These are phyloP conservation scores for Apodemus agrarius DNA, from an alignment of 2,797 vertebrate species.

Conservation along the genomic window DNA sequence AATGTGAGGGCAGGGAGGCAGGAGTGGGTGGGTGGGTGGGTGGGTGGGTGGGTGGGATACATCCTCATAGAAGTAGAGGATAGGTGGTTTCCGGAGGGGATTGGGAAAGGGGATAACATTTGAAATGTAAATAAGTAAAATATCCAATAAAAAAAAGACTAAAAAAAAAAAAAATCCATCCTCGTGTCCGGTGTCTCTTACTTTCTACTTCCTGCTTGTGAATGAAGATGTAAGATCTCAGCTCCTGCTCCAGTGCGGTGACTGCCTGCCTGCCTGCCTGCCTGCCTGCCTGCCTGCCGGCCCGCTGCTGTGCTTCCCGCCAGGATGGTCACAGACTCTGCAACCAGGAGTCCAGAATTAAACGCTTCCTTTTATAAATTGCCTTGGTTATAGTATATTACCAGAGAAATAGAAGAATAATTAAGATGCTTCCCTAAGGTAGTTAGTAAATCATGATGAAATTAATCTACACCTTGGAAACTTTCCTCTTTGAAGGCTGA, in stretches of 20 bases:
- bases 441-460: background rate
- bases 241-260: background rate
- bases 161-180: no score
- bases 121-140: no score
- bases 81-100: no score
- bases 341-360: background rate
- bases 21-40: no score
- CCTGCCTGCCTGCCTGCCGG: background rate
- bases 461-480: constrained; percentile 25
- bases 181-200: background rate
- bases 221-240: background rate
- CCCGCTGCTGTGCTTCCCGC: background rate
- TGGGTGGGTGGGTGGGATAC: no score
- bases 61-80: no score
- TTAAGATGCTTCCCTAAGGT: background rate
- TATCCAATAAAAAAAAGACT: no score
- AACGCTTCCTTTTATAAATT: background rate
- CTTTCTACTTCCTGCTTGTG: background rate
- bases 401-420: background rate
- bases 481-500: background rate
- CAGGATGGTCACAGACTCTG: background rate
- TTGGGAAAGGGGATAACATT: no score
- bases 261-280: no score
- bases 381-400: background rate
- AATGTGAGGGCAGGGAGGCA: no score